Conservation (phyloP, 1,140 invertebrate species). For the Araneus ventricosus region DNA sequence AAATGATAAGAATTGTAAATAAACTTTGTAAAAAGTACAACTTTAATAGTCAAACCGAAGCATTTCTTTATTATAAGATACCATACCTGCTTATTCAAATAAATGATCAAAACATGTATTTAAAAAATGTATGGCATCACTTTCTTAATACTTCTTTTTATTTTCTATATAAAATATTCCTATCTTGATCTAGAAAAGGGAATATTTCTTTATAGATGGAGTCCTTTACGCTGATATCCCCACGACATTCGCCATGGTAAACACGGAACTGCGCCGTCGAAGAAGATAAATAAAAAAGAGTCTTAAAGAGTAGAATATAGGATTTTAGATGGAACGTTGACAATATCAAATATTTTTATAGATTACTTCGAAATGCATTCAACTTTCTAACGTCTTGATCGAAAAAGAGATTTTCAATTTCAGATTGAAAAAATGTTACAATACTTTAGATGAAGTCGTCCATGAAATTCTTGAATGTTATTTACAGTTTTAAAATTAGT, state of each 20-base stretch:
- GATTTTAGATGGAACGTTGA: conserved; percentile 14
- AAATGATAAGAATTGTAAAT: no score
- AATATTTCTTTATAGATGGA: background rate
- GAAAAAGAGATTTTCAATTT: background rate
- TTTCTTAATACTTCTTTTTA: background rate
- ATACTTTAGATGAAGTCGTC: no score
- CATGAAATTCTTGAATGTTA: no score
- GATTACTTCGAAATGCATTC: conserved; percentile 17
- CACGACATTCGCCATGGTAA: background rate
- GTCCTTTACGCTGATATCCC: background rate
- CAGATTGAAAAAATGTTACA: background rate
- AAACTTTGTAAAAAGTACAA: no score
- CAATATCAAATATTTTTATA: conserved; percentile 38
- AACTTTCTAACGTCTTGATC: background rate
- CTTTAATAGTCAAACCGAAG: no score
- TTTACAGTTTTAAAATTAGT: no score
- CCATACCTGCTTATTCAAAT: background rate
- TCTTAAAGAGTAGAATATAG: conserved; percentile 11
- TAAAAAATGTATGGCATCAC: background rate
- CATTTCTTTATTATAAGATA: no score
- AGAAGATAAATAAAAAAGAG: conserved; percentile 26
- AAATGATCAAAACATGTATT: background rate
- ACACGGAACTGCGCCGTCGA: background rate
- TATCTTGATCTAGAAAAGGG: background rate
- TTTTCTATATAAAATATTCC: background rate